phyloP scores from a whole-genome alignment of 2,113 vertebrate species.

The Onychostoma macrolepis region DNA sequence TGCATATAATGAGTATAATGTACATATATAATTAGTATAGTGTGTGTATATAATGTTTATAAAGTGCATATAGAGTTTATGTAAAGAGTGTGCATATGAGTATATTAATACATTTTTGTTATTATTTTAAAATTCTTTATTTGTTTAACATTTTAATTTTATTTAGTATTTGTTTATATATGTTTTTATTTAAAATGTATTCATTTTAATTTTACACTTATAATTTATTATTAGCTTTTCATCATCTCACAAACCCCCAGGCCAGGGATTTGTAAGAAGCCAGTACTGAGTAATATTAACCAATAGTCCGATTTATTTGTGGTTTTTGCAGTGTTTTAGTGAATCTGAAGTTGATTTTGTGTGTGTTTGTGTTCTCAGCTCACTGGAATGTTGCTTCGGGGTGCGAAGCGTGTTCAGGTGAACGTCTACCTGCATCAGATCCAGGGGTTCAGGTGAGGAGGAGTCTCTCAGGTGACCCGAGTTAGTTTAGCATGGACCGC shows the following conservation, averaged over 20 bases:
- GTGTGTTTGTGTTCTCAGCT: slow-evolving; percentile 75
- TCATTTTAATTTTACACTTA: background rate
- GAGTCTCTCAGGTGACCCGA: background rate
- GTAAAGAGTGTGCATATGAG: too few relatives aligned
- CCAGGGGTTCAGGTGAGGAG: slow-evolving; percentile 77
- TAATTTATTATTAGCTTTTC: background rate
- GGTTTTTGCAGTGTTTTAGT: background rate
- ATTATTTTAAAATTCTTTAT: background rate
- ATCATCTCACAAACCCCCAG: background rate
- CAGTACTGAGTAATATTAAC: background rate
- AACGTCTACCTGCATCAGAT: slow-evolving; percentile 83
- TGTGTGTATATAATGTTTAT: too few relatives aligned
- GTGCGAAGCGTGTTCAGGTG: slow-evolving; percentile 89
- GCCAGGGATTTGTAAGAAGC: too few relatives aligned
- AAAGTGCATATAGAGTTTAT: too few relatives aligned
- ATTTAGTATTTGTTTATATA: background rate
- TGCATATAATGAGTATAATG: background rate
- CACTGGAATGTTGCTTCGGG: slow-evolving; percentile 86
- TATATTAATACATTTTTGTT: background rate
- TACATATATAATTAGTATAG: background rate
- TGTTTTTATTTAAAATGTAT: background rate
- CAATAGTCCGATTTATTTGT: background rate
- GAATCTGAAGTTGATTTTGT: background rate
- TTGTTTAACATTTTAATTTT: background rate
- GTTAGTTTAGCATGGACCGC: background rate